A percentile compares a stretch with the other conserved stretches of the same genome.
These are phyloP conservation scores for Dolichallabes microphthalmus DNA, from an alignment of 2,113 vertebrate species.

Conservation along the genomic window DNA sequence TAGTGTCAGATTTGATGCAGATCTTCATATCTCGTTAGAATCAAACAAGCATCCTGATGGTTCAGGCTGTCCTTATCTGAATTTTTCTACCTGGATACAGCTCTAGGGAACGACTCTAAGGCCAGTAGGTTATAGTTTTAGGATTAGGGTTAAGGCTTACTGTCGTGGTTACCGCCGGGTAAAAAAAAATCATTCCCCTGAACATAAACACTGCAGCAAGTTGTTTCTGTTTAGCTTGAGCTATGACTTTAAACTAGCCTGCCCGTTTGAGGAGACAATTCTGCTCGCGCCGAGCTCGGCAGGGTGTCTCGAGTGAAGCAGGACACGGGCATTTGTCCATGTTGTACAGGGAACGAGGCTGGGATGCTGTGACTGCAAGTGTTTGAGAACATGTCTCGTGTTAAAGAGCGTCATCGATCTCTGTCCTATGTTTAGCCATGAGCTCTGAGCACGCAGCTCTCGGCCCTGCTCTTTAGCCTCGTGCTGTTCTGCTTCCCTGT, in stretches of 20 bases:
- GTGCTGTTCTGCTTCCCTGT: conserved; percentile 59
- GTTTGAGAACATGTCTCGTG: not conserved
- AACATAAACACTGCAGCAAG: too few relatives aligned
- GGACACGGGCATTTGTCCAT: not conserved
- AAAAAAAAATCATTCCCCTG: too few relatives aligned
- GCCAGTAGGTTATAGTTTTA: too few relatives aligned
- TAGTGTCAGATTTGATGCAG: not conserved
- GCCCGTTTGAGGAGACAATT: not conserved
- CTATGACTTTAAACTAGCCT: not conserved
- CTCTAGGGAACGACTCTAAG: too few relatives aligned
- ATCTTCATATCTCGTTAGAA: not conserved
- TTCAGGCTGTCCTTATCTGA: not conserved
- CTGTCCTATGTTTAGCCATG: conserved; percentile 1
- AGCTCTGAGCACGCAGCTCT: conserved; percentile 32
- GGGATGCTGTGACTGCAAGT: not conserved
- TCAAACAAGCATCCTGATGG: not conserved
- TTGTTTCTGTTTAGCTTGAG: not conserved
- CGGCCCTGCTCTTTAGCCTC: conserved; percentile 54
- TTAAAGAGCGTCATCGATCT: conserved; percentile 8
- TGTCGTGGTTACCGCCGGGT: too few relatives aligned
- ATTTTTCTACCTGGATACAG: not conserved
- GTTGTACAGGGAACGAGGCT: not conserved
- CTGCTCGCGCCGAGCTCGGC: not conserved
- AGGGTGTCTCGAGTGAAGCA: not conserved
- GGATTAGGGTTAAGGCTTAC: too few relatives aligned